Conservation (phyloP, 2,888 invertebrate genomes). For the Papilio gigon region DNA sequence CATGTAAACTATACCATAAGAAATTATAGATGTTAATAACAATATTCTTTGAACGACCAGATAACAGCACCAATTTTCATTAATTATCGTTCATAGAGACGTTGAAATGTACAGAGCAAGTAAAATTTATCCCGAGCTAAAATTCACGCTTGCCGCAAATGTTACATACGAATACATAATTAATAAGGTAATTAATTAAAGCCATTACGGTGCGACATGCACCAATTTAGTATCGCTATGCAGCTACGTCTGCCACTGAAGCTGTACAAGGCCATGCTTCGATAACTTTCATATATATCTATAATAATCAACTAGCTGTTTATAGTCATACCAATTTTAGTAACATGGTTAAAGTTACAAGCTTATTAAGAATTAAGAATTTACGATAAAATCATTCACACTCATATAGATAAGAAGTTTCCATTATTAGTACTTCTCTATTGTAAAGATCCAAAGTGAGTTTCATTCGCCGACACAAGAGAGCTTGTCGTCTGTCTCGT, state of each 20-base stretch:
- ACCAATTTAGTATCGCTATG: slow-evolving; percentile 53
- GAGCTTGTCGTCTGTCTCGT: no score
- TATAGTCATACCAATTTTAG: background rate
- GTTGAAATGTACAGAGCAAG: slow-evolving; percentile 12
- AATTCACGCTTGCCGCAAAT: slow-evolving; percentile 51
- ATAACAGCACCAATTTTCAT: slow-evolving; percentile 6
- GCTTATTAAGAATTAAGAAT: no score
- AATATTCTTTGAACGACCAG: background rate
- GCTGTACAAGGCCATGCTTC: slow-evolving; percentile 13
- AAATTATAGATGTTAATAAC: background rate
- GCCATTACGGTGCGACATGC: slow-evolving; percentile 51
- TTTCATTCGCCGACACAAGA: no score
- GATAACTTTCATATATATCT: slow-evolving; percentile 23
- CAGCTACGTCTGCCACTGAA: slow-evolving; percentile 41
- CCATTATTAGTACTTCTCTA: no score
- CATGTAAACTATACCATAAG: background rate
- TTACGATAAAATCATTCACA: background rate
- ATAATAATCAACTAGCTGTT: slow-evolving; percentile 6
- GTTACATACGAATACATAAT: slow-evolving; percentile 56
- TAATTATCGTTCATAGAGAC: slow-evolving; percentile 32
- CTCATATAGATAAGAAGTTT: no score
- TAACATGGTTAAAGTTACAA: background rate
- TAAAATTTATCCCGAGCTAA: slow-evolving; percentile 29
- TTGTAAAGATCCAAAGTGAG: no score
- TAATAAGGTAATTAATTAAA: slow-evolving; percentile 64